A percentile compares a stretch with the other conserved stretches of the same genome.
These are phyloP conservation scores for Stegodyphus mimosarum DNA, from an alignment of 1,140 invertebrate genomes.

Conservation along the genomic window DNA sequence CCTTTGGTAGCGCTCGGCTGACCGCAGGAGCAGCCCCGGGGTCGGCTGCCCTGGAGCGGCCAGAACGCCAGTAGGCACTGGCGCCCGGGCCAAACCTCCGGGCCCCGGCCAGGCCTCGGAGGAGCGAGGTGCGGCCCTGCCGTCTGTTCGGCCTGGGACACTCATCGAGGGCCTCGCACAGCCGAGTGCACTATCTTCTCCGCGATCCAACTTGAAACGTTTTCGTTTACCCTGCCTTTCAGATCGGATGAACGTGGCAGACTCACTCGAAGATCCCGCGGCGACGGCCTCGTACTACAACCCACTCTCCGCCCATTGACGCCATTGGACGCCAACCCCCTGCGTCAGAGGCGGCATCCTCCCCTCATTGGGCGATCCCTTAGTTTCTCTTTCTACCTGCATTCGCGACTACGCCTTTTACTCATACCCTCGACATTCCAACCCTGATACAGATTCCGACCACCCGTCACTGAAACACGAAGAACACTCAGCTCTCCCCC, in stretches of 20 bases:
- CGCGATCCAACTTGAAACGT: no score
- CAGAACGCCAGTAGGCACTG: slow-evolving; percentile 2
- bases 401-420: slow-evolving; percentile 8
- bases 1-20: slow-evolving; percentile 91
- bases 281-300: not conserved
- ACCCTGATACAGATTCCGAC: slow-evolving; percentile 27
- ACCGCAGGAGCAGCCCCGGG: slow-evolving; percentile 74
- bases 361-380: slow-evolving; percentile 13
- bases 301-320: not conserved
- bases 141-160: slow-evolving; percentile 12
- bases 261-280: slow-evolving; percentile 50
- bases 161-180: slow-evolving; percentile 15
- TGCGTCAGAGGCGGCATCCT: slow-evolving; percentile 26
- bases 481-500: not conserved
- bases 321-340: not conserved
- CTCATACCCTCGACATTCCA: slow-evolving; percentile 9
- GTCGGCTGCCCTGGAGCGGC: slow-evolving; percentile 62
- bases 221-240: not conserved
- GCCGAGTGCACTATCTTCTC: not conserved
- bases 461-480: not conserved
- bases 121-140: slow-evolving; percentile 43
- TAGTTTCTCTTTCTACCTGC: slow-evolving; percentile 9
- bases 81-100: not conserved
- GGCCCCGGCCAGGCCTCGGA: slow-evolving; percentile 48
- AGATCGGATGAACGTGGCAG: no score